Base-by-base conservation (phyloP, 2,797 vertebrate genomes). In the Syncerus caffer region DNA sequence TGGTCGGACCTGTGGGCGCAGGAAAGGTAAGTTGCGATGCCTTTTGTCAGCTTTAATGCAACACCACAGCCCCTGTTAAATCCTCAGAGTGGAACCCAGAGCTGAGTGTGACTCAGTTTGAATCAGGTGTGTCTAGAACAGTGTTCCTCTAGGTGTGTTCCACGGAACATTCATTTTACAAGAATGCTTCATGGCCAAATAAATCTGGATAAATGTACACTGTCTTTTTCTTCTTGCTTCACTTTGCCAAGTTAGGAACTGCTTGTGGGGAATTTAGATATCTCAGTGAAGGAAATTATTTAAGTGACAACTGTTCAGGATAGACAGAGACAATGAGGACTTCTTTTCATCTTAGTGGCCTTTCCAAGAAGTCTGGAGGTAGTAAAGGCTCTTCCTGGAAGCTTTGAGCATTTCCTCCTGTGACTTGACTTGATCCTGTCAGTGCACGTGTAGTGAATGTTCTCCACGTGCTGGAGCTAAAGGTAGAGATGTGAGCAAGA, bases 371-470 rank as follows among this genome's bases (percentile, higher is more conserved):
- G 21, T 27, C 50, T 23, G 42, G 38, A 94, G 11, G 13, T 25
- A 19, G 4, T 89, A 11, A 64, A 76, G 74, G 2, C 17, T 45
- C 25, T 42, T 85, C 21, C 38, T 4, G 38, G 58, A 80, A 62
- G 0, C 29, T 62, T 7, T 62, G 60, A 62, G 60, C 1, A 31
- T 62, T 62, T 31, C 60, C 29, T 62, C 60, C 1, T 62, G 14
- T 62, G 60, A 62, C 3, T 62, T 62, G 60, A 16, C 0, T 0
- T 15, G 29, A 31, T 62, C 14, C 14, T 7, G 1, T 31, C 6
- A 0, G 13, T 62, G 29, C 29, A 31, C 0, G 5, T 31, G 60
- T 7, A 62, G 29, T 62, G 60, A 62, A 62, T 62, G 60, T 62
- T 2, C 29, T 0, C 60, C 60, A 62, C 0, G 13, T 62, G 13